Percentiles rank a stretch among this genome's conserved stretches.
Evolutionary conservation across 2,113 vertebrate genomes (phyloP).

Genomic region (Oryctolagus cuniculus): DNA sequence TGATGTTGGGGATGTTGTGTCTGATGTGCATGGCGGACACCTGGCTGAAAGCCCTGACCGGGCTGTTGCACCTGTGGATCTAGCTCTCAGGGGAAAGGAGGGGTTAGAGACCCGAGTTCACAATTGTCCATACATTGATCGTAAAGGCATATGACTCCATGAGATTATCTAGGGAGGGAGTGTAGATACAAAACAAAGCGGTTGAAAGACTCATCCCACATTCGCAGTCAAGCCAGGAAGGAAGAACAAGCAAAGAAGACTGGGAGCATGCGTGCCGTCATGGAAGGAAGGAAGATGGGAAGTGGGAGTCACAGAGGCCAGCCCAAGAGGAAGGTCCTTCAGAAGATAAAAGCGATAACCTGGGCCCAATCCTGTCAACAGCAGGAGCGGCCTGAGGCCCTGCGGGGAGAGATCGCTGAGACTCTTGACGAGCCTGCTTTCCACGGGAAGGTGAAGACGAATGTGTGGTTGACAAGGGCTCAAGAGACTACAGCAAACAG

Average conservation of each 20-base stretch:
- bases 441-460: accelerated
- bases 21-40: background rate
- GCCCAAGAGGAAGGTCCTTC: background rate
- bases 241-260: background rate
- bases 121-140: background rate
- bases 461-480: background rate
- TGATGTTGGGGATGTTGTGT: background rate
- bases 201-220: background rate
- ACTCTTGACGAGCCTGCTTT: background rate
- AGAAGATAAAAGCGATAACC: background rate
- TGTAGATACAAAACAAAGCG: background rate
- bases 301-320: background rate
- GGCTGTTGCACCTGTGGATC: background rate
- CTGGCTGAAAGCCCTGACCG: background rate
- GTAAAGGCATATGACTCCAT: background rate
- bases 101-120: background rate
- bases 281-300: background rate
- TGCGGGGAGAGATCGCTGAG: background rate
- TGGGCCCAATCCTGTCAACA: background rate
- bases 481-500: background rate
- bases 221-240: background rate
- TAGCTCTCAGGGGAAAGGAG: background rate
- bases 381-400: background rate
- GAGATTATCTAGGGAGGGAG: background rate
- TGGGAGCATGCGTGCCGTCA: background rate